A percentile compares a stretch with the other conserved stretches of the same genome.
Conservation (phyloP, 2,797 vertebrate species). For the Arctocebus calabarensis region DNA sequence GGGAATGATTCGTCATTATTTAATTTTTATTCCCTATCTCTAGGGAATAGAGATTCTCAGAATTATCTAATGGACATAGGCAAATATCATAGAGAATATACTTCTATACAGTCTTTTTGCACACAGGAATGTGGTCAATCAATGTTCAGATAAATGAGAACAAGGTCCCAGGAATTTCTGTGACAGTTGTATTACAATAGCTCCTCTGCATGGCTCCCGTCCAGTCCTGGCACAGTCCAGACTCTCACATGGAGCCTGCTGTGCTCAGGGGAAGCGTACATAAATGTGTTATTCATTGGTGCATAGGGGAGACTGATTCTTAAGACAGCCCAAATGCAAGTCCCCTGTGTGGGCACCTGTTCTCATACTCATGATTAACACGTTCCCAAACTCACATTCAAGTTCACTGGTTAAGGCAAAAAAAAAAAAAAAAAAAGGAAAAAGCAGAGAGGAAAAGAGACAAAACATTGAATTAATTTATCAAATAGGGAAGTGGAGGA, state of each 20-base stretch:
- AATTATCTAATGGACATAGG: neutral
- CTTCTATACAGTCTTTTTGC: neutral
- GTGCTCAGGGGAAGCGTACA: neutral
- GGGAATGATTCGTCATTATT: slow-evolving; percentile 2
- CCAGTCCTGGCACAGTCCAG: neutral
- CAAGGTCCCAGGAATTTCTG: neutral
- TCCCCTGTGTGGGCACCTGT: neutral
- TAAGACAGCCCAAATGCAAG: neutral
- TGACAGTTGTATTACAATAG: neutral
- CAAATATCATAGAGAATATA: neutral
- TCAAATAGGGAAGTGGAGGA: neutral
- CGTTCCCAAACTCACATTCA: neutral
- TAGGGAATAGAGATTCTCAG: neutral
- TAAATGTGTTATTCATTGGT: neutral
- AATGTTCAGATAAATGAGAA: neutral
- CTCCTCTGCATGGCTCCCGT: neutral
- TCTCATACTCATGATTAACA: neutral
- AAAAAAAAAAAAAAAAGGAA: neutral
- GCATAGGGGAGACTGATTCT: neutral
- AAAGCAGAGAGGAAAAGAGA: too few species aligned
- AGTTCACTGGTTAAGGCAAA: neutral
- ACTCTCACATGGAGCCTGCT: neutral
- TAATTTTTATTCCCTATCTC: neutral
- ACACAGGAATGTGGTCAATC: neutral
- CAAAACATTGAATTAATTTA: neutral